Conservation (phyloP, 2,797 vertebrate species). For the Macroramphosus scolopax region DNA sequence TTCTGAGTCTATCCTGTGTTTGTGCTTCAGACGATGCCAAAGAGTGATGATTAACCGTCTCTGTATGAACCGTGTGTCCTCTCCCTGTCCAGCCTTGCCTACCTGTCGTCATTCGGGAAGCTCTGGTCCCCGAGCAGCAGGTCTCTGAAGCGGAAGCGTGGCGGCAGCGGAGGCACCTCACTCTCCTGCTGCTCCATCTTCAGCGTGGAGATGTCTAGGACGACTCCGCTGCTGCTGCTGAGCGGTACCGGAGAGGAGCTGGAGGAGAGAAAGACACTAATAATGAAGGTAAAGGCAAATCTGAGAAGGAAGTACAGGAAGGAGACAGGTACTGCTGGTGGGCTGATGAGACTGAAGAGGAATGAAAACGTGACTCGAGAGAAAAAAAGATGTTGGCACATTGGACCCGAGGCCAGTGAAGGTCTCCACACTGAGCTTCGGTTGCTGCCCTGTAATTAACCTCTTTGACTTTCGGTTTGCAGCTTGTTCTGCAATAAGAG, state of each 20-base stretch:
- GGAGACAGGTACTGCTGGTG: background rate
- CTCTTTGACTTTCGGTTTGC: background rate
- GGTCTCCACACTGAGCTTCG: background rate
- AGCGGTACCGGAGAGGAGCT: slow-evolving; percentile 50
- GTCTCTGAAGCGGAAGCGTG: slow-evolving; percentile 90
- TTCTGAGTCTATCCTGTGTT: no score
- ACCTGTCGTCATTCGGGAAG: slow-evolving; percentile 92
- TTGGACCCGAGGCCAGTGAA: no score
- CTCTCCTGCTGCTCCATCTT: slow-evolving; percentile 81
- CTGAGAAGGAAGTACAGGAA: background rate
- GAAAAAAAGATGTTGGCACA: background rate
- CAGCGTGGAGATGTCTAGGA: slow-evolving; percentile 79
- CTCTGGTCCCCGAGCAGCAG: slow-evolving; percentile 90
- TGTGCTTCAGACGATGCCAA: no score
- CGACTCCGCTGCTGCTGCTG: slow-evolving; percentile 74
- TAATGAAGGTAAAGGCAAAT: background rate
- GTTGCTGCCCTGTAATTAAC: slow-evolving; percentile 2
- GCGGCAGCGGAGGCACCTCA: slow-evolving; percentile 88
- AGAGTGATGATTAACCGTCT: no score
- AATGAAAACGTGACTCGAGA: background rate
- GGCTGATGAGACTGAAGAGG: background rate
- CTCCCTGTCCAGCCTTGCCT: slow-evolving; percentile 26
- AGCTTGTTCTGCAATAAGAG: slow-evolving; percentile 9
- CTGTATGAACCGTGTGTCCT: no score
- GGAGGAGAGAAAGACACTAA: slow-evolving; percentile 14